Percentiles rank a stretch among this genome's conserved stretches.
phyloP scores from a whole-genome alignment of 2,888 invertebrate genomes.

The Cerastis leucographa region DNA sequence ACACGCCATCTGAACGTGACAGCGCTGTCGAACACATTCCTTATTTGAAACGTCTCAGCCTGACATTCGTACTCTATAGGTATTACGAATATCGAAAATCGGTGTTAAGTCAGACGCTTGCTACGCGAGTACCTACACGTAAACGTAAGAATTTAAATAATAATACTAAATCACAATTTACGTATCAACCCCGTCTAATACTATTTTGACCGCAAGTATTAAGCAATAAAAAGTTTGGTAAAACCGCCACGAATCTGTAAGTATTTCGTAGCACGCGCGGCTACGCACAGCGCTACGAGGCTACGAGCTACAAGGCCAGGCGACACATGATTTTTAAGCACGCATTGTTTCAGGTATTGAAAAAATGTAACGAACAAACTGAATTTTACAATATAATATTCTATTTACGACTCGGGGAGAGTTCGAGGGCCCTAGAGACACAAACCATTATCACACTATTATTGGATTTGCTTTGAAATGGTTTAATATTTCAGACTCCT shows the following conservation, averaged over 20 bases:
- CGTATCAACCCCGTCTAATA: conserved; percentile 53
- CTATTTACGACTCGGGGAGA: conserved; percentile 3
- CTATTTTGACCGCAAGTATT: conserved; percentile 67
- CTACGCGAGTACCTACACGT: conserved; percentile 41
- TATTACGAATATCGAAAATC: conserved; percentile 79
- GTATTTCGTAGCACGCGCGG: conserved; percentile 69
- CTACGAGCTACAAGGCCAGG: conserved; percentile 65
- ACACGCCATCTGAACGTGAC: conserved; percentile 90
- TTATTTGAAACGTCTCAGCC: conserved; percentile 88
- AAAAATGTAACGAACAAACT: conserved; percentile 24
- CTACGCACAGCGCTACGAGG: conserved; percentile 63
- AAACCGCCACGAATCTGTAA: conserved; percentile 66
- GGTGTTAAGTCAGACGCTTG: conserved; percentile 57
- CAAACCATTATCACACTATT: conserved; percentile 21
- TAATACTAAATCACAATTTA: conserved; percentile 58
- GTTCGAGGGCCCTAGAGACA: not conserved
- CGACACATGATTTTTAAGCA: conserved; percentile 59
- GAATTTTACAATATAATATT: not conserved
- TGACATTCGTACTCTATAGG: conserved; percentile 82
- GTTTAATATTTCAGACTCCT: conserved; percentile 51
- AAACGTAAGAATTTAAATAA: conserved; percentile 53
- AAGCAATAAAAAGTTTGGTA: conserved; percentile 69
- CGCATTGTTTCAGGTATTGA: conserved; percentile 52
- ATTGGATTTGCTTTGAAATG: conserved; percentile 26
- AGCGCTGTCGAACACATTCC: conserved; percentile 89